These are phyloP conservation scores for Dusona sp. DNA, from an alignment of 2,888 invertebrate species.

Conservation along the genomic window DNA sequence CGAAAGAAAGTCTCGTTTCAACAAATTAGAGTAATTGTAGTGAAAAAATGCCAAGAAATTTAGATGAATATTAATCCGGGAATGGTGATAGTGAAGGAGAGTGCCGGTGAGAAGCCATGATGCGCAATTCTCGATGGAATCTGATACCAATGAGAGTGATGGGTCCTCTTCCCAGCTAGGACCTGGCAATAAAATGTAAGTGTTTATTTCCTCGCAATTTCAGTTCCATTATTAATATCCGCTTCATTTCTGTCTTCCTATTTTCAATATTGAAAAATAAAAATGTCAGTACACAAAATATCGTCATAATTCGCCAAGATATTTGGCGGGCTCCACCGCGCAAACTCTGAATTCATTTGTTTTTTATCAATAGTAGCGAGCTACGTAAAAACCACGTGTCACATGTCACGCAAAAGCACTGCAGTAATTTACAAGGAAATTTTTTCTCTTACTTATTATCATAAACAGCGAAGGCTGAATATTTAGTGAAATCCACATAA, in stretches of 20 bases:
- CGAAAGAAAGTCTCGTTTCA: constrained; percentile 20
- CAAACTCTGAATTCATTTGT: constrained; percentile 53
- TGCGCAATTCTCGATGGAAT: constrained; percentile 68
- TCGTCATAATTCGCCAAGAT: not conserved
- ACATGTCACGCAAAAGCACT: constrained; percentile 7
- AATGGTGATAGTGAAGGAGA: constrained; percentile 49
- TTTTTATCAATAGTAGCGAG: constrained; percentile 67
- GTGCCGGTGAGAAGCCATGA: constrained; percentile 57
- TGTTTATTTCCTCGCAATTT: constrained; percentile 23
- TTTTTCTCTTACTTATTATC: not conserved
- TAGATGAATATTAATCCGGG: constrained; percentile 26
- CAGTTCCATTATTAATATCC: not conserved
- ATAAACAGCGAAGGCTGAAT: not conserved
- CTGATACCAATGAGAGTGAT: constrained; percentile 72
- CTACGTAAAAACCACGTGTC: constrained; percentile 60
- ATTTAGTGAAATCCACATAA: not conserved
- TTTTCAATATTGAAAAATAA: not conserved
- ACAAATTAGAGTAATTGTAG: not conserved
- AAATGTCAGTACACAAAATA: not conserved
- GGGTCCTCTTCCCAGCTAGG: constrained; percentile 74
- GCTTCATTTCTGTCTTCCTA: not conserved
- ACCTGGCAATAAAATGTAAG: constrained; percentile 74
- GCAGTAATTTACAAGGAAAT: not conserved
- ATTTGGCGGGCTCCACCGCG: constrained; percentile 68
- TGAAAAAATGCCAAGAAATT: not conserved